Evolutionary conservation across 2,888 invertebrate genomes (phyloP).

Genomic region (Chorisops tibialis): DNA sequence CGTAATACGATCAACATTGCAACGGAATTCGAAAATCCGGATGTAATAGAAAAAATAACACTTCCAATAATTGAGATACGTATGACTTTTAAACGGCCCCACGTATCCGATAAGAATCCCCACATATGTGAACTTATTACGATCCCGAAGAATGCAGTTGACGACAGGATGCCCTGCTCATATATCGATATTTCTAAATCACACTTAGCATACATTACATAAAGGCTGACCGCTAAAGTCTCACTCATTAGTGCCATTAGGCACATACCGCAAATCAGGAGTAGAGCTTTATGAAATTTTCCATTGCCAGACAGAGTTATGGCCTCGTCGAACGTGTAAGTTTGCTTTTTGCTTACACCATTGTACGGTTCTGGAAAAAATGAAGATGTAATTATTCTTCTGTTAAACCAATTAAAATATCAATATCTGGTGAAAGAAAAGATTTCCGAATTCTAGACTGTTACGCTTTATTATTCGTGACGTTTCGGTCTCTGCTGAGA

Average conservation of each 20-base stretch:
- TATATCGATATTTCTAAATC: conserved; percentile 61
- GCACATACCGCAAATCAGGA: conserved; percentile 61
- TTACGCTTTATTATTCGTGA: too few species aligned
- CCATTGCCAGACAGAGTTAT: conserved; percentile 57
- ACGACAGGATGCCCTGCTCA: conserved; percentile 62
- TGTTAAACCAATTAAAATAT: too few species aligned
- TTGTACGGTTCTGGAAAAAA: too few species aligned
- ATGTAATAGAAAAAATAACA: conserved; percentile 55
- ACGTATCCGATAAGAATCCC: conserved; percentile 74
- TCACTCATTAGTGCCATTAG: conserved; percentile 68
- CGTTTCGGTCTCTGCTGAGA: too few species aligned
- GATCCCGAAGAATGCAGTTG: conserved; percentile 66
- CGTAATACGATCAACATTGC: conserved; percentile 59
- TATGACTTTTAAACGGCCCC: conserved; percentile 64
- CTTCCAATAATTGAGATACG: conserved; percentile 56
- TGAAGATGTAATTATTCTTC: too few species aligned
- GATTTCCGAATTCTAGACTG: too few species aligned
- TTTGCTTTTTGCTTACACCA: neutral
- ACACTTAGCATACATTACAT: conserved; percentile 66
- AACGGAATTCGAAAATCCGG: conserved; percentile 61
- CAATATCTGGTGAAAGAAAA: too few species aligned
- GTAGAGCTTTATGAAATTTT: conserved; percentile 59
- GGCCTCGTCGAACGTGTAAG: conserved; percentile 47
- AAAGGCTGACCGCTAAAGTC: conserved; percentile 62
- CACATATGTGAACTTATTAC: conserved; percentile 73